Percentiles rank a stretch among this genome's conserved stretches.
Conservation (phyloP, 2,797 vertebrate genomes). For the Adrianichthys oophorus region DNA sequence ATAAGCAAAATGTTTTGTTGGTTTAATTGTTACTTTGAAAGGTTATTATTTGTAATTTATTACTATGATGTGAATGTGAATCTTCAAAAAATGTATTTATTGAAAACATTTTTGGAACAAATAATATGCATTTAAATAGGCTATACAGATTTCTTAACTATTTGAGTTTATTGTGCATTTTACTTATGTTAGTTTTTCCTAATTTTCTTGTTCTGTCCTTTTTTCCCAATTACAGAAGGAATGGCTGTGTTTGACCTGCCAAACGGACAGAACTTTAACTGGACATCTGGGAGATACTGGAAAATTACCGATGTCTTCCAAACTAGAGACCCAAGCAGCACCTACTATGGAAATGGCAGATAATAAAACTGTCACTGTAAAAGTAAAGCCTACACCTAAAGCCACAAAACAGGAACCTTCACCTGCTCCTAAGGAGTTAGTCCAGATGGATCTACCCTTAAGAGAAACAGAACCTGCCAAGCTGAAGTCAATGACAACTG, state of each 20-base stretch:
- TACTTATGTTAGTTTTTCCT: not conserved
- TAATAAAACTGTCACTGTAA: constrained; percentile 44
- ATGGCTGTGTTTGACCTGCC: constrained; percentile 98
- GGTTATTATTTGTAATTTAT: no score
- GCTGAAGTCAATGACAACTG: constrained; percentile 11
- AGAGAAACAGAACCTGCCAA: constrained; percentile 39
- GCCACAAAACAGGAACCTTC: constrained; percentile 28
- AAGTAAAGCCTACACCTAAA: constrained; percentile 54
- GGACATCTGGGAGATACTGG: constrained; percentile 86
- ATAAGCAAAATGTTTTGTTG: no score
- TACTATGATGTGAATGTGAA: no score
- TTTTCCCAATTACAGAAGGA: constrained; percentile 82
- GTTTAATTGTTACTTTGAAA: no score
- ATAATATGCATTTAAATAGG: no score
- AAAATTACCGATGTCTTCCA: constrained; percentile 65
- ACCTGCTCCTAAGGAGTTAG: constrained; percentile 6
- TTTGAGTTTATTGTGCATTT: constrained; percentile 1
- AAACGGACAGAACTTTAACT: constrained; percentile 90
- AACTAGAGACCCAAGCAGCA: constrained; percentile 45
- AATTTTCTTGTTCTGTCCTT: constrained; percentile 20
- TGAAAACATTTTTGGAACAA: no score
- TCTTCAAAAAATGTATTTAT: no score
- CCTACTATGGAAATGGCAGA: constrained; percentile 45
- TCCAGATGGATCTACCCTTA: constrained; percentile 12
- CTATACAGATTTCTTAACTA: no score